Percentiles rank a stretch among this genome's conserved stretches.
Evolutionary conservation across 2,113 vertebrate species (phyloP).

Genomic region (Numenius arquata): DNA sequence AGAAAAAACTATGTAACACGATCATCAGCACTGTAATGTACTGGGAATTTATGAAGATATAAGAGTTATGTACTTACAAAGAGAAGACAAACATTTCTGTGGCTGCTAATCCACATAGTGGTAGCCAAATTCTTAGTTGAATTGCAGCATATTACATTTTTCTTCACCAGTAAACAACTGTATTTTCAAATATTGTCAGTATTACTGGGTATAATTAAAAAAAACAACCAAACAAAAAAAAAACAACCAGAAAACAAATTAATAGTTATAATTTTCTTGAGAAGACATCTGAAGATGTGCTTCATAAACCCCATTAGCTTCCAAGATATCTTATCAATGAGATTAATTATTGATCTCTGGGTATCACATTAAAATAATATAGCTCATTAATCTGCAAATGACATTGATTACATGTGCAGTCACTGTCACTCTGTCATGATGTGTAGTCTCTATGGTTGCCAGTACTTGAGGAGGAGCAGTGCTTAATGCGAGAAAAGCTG

Average conservation of each 20-base stretch:
- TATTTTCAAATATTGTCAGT: background rate
- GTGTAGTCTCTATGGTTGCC: background rate
- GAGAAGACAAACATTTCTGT: background rate
- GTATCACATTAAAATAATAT: background rate
- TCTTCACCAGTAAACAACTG: background rate
- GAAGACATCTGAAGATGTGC: background rate
- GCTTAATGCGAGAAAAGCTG: background rate
- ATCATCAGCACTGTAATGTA: background rate
- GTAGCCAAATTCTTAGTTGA: background rate
- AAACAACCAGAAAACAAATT: background rate
- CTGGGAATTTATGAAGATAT: background rate
- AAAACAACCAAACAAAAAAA: background rate
- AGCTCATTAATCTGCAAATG: background rate
- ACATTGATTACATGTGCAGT: background rate
- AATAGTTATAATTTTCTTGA: background rate
- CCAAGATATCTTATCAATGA: background rate
- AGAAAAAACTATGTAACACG: background rate
- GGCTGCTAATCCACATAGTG: background rate
- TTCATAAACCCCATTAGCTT: background rate
- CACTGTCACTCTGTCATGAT: background rate
- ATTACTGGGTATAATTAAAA: background rate
- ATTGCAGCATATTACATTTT: background rate
- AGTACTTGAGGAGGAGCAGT: background rate
- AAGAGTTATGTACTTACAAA: background rate
- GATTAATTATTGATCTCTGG: background rate